Base-by-base conservation (phyloP, 1,140 invertebrate species). In the Pseudomyrmex pallidus region DNA sequence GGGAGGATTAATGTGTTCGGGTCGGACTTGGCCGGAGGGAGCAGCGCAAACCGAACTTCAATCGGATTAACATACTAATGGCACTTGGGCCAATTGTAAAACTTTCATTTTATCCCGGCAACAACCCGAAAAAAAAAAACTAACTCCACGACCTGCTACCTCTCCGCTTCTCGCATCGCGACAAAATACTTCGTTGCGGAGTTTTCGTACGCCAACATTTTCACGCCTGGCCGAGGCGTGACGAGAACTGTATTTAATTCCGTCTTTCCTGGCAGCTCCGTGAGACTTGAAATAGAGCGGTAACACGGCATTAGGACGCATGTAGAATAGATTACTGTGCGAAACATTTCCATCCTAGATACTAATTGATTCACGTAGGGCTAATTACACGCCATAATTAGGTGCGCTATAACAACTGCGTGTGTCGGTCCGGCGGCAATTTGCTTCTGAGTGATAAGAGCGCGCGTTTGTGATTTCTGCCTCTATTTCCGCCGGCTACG, bases 61-160 rank as follows among this genome's bases (percentile, higher is more conserved):
- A 87, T 83, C 72, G 83, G 82, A 90, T 90, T 90, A 88, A 87
- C 87, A 88, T 90, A 86, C 76, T 85, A 83, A 90, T 82, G 68
- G 76, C 54, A 63, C 56, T 68, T 50, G 20, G 56, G 22, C 46
- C 87, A 88, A 89, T 89, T 72, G 77, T n/a, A 61, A 88, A 90
- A 89, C 82, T 90, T 90, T 78, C 85, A 62, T 87, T 84, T 83
- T 67, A 62, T 56, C 22, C 46, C 44, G 72, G 48, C 62, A 74
- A 83, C 82, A 59, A 76, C 50, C 44, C 12, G 44, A 66, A 64
- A 73, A 85, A 9, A 74, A 84, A 84, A 84, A 54, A 57, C 35
- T 7, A 62, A 54, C 64, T 73, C 78, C 56, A 12, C 35, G 35
- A 35, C 35, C 35, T 35, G 35, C 54, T 44, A 25, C 25, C 17